A percentile compares a stretch with the other conserved stretches of the same genome.
Conservation (phyloP, 2,113 vertebrate species). For the Regulus satrapa region DNA sequence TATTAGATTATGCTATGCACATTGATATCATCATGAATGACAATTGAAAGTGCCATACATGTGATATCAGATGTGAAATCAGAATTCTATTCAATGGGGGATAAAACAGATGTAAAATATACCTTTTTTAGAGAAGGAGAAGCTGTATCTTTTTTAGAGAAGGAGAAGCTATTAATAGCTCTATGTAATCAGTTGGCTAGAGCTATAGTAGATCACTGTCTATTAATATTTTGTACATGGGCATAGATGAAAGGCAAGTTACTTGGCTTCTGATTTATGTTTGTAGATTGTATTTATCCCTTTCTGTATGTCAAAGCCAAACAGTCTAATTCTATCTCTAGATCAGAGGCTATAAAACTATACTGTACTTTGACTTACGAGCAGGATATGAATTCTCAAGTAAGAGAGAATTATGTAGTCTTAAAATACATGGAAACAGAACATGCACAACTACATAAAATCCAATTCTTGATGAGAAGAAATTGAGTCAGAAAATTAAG, state of each 20-base stretch:
- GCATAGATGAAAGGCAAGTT: background rate
- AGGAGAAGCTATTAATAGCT: background rate
- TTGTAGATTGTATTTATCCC: background rate
- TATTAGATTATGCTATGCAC: background rate
- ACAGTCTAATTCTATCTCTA: background rate
- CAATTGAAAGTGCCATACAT: background rate
- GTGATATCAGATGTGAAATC: background rate
- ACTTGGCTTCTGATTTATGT: background rate
- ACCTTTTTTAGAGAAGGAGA: background rate
- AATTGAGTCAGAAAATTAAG: conserved; percentile 14
- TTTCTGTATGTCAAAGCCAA: background rate
- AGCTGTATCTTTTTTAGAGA: background rate
- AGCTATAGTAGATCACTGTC: background rate
- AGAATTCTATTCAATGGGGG: background rate
- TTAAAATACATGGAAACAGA: background rate
- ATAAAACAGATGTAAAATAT: background rate
- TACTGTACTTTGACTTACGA: background rate
- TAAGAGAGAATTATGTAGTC: background rate
- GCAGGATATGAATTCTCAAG: background rate
- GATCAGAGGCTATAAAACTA: background rate
- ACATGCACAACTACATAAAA: background rate
- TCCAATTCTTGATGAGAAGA: background rate
- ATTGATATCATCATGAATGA: background rate
- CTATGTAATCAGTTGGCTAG: background rate
- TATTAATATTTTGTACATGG: background rate